These are phyloP conservation scores for Cordilura impudica DNA, from an alignment of 2,888 invertebrate species.

Conservation along the genomic window DNA sequence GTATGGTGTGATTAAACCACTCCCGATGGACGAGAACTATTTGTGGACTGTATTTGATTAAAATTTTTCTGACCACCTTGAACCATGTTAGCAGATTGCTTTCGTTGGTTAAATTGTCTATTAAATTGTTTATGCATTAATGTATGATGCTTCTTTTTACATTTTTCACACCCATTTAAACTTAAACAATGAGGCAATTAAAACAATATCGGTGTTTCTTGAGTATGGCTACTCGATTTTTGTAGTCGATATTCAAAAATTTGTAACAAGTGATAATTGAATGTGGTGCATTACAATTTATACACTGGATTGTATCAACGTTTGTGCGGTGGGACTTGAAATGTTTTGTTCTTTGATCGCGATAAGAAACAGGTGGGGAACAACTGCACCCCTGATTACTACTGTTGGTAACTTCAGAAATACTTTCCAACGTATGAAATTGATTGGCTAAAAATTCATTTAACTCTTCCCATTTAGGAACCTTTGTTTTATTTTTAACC, in stretches of 20 bases:
- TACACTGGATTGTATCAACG: neutral
- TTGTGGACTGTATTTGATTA: neutral
- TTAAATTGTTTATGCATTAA: too few species aligned
- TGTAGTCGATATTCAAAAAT: neutral
- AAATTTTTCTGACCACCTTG: too few species aligned
- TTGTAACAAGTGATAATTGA: neutral
- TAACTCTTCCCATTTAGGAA: conserved; percentile 12
- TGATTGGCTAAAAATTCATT: conserved; percentile 1
- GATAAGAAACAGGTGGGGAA: neutral
- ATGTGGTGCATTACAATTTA: neutral
- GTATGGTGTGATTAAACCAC: neutral
- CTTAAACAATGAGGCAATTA: too few species aligned
- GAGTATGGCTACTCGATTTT: neutral
- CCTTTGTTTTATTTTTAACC: conserved; percentile 3
- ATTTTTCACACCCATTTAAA: too few species aligned
- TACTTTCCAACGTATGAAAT: conserved; percentile 14
- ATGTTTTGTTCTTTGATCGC: neutral
- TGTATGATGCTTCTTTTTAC: too few species aligned
- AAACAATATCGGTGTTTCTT: neutral
- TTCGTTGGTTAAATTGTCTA: too few species aligned
- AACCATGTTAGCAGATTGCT: too few species aligned
- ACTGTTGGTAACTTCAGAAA: neutral
- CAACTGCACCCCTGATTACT: neutral
- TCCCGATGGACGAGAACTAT: neutral
- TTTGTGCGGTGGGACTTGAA: neutral